Conservation (phyloP, 2,888 invertebrate species). For the Mimumesa dahlbomi region DNA sequence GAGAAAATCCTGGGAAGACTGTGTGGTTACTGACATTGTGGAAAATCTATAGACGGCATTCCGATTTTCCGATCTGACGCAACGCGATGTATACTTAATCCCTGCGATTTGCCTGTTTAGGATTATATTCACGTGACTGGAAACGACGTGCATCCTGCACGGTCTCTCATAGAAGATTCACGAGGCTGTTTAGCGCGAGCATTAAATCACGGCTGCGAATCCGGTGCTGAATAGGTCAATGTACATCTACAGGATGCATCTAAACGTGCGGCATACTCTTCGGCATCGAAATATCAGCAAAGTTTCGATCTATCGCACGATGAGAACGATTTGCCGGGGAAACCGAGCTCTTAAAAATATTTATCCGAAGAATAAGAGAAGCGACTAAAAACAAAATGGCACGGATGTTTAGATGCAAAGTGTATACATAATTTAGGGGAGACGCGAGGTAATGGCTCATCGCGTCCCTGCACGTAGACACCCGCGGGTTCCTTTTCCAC, state of each 20-base stretch:
- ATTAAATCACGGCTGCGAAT: constrained; percentile 69
- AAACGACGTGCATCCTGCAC: constrained; percentile 28
- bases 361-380: too few relatives aligned
- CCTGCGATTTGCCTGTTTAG: constrained; percentile 10
- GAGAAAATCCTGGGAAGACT: neutral
- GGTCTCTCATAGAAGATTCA: constrained; percentile 57
- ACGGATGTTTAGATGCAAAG: too few relatives aligned
- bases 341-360: too few relatives aligned
- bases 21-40: constrained; percentile 18
- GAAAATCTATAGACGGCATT: constrained; percentile 19
- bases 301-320: too few relatives aligned
- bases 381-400: too few relatives aligned
- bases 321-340: too few relatives aligned
- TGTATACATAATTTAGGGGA: constrained; percentile 42
- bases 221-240: constrained; percentile 73
- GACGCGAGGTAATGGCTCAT: constrained; percentile 41
- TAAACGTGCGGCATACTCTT: neutral
- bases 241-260: constrained; percentile 52
- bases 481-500: constrained; percentile 6
- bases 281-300: too few relatives aligned
- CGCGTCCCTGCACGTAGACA: constrained; percentile 45
- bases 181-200: constrained; percentile 58
- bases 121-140: constrained; percentile 55
- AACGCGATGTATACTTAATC: constrained; percentile 19
- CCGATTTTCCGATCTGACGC: constrained; percentile 16